Evolutionary conservation across 2,888 invertebrate genomes (phyloP).

Genomic region (Pomacea canaliculata): DNA sequence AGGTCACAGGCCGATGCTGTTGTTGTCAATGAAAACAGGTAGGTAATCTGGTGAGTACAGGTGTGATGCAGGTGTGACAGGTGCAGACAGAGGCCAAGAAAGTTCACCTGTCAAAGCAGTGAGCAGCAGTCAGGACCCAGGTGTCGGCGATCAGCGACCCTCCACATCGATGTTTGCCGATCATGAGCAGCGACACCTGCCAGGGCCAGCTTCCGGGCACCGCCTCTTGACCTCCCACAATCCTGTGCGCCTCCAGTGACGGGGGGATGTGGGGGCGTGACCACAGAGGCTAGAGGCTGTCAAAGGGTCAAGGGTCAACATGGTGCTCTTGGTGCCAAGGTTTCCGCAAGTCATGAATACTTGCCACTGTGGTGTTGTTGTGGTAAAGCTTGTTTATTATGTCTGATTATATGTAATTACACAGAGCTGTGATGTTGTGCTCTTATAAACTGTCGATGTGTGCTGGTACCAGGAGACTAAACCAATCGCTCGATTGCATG

Average conservation of each 20-base stretch:
- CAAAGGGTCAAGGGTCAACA: constrained; percentile 12
- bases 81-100: too few species aligned
- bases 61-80: too few species aligned
- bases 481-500: too few species aligned
- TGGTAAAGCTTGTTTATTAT: too few species aligned
- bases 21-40: too few species aligned
- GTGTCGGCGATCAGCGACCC: constrained; percentile 48
- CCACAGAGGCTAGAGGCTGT: constrained; percentile 36
- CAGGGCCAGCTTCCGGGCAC: constrained; percentile 66
- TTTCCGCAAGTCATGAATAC: too few species aligned
- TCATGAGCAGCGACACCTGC: constrained; percentile 62
- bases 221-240: constrained; percentile 67
- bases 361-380: too few species aligned
- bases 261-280: constrained; percentile 42
- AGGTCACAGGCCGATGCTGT: neutral
- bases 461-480: too few species aligned
- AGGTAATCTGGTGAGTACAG: too few species aligned
- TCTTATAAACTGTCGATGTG: too few species aligned
- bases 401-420: too few species aligned
- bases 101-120: constrained; percentile 56
- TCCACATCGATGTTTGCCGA: constrained; percentile 55
- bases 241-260: constrained; percentile 41
- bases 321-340: neutral
- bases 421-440: too few species aligned
- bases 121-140: constrained; percentile 58